Evolutionary conservation across 1,140 invertebrate species (phyloP).

Genomic region (Listronotus bonariensis): DNA sequence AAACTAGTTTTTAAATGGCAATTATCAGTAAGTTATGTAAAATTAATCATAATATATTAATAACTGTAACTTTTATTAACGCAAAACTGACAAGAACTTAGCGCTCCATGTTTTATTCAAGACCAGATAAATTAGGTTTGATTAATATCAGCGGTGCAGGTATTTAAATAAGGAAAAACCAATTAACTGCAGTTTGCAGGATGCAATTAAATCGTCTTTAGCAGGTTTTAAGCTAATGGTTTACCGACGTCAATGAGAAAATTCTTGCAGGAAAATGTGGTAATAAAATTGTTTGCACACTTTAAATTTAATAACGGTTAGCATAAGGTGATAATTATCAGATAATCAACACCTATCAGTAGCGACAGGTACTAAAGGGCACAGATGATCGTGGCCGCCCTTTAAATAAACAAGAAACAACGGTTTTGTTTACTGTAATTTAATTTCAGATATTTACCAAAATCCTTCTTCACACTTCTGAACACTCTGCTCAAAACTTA

Average conservation of each 20-base stretch:
- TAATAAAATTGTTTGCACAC: background rate
- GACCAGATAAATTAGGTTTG: conserved; percentile 37
- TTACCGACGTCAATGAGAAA: conserved; percentile 18
- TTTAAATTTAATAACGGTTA: too few species aligned
- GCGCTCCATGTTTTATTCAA: conserved; percentile 39
- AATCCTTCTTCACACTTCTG: too few species aligned
- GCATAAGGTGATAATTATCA: too few species aligned
- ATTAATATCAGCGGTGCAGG: conserved; percentile 33
- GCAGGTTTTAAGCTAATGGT: conserved; percentile 11
- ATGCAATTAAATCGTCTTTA: conserved; percentile 36
- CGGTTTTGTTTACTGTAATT: too few species aligned
- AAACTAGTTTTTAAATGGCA: conserved; percentile 38
- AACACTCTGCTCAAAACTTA: too few species aligned
- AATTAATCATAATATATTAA: conserved; percentile 40
- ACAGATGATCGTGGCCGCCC: too few species aligned
- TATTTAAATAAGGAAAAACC: conserved; percentile 37
- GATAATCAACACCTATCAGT: too few species aligned
- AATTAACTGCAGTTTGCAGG: conserved; percentile 38
- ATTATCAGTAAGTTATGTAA: conserved; percentile 39
- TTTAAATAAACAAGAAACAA: too few species aligned
- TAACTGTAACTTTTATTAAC: conserved; percentile 39
- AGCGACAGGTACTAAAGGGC: too few species aligned
- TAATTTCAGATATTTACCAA: too few species aligned
- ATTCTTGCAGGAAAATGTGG: conserved; percentile 3
- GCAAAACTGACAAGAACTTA: conserved; percentile 40